A percentile compares a stretch with the other conserved stretches of the same genome.
Conservation (phyloP, 2,888 invertebrate species). For the Cerastis leucographa region DNA sequence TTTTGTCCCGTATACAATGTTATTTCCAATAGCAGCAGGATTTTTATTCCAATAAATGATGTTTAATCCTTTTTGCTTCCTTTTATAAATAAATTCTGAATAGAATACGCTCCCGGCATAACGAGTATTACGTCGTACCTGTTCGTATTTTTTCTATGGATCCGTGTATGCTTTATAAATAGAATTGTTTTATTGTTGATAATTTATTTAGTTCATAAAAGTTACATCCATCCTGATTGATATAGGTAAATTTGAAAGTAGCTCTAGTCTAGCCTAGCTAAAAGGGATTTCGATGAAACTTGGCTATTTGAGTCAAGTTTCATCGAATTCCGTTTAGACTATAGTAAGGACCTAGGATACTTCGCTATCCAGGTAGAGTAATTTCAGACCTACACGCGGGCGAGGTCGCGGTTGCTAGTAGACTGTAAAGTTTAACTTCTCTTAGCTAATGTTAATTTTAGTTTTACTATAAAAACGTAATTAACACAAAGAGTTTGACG, state of each 20-base stretch:
- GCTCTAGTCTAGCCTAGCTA: not conserved
- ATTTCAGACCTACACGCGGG: not conserved
- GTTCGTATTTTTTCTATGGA: not conserved
- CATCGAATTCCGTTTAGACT: too few relatives aligned
- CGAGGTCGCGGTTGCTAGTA: not conserved
- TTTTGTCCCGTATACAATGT: not conserved
- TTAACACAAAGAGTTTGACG: not conserved
- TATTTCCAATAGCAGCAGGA: not conserved
- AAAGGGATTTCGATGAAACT: not conserved
- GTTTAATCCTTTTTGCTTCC: not conserved
- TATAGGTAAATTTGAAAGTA: not conserved
- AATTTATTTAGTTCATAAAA: not conserved
- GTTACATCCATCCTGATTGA: not conserved
- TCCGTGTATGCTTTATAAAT: not conserved
- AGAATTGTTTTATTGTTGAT: not conserved
- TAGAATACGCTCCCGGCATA: slow-evolving; percentile 1
- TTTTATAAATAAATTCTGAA: not conserved
- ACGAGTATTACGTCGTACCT: not conserved
- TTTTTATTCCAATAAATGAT: not conserved
- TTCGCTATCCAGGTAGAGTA: not conserved
- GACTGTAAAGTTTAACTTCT: not conserved
- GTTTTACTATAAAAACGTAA: not conserved
- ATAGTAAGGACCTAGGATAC: not conserved
- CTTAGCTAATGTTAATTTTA: not conserved
- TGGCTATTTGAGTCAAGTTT: too few relatives aligned